A percentile compares a stretch with the other conserved stretches of the same genome.
Conservation (phyloP, 1,140 invertebrate species). For the Tetragonula clypearis region DNA sequence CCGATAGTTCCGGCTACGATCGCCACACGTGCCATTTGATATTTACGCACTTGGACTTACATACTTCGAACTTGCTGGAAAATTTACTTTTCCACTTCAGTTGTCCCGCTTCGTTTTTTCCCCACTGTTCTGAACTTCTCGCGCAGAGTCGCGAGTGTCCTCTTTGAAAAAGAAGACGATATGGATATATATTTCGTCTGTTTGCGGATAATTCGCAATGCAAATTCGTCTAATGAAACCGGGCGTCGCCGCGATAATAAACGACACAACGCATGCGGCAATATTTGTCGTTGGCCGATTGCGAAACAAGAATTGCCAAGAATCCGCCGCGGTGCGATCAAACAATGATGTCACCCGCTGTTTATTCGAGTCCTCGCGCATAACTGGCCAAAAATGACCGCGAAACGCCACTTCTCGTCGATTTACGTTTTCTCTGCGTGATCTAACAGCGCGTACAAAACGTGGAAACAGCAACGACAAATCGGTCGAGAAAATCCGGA, state of each 20-base stretch:
- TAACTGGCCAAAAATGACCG: background rate
- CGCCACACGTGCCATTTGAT: background rate
- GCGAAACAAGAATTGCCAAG: conserved; percentile 17
- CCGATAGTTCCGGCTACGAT: background rate
- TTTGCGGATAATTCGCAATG: conserved; percentile 1
- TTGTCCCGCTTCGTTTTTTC: background rate
- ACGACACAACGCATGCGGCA: background rate
- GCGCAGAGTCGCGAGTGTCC: background rate
- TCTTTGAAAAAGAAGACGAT: background rate
- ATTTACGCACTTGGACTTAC: background rate
- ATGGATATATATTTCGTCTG: background rate
- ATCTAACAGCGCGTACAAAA: background rate
- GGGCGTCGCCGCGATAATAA: background rate
- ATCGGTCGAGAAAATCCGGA: background rate
- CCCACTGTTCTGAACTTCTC: background rate
- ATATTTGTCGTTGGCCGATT: conserved; percentile 24
- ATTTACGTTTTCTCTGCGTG: background rate
- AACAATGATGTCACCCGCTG: conserved; percentile 18
- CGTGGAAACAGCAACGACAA: background rate
- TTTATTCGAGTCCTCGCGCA: background rate
- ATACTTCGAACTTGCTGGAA: background rate
- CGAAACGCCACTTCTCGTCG: no score
- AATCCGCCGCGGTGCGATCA: conserved; percentile 22
- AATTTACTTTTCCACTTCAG: background rate
- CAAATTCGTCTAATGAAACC: conserved; percentile 18